Base-by-base conservation (phyloP, 2,888 invertebrate genomes). In the Phlogophora meticulosa region DNA sequence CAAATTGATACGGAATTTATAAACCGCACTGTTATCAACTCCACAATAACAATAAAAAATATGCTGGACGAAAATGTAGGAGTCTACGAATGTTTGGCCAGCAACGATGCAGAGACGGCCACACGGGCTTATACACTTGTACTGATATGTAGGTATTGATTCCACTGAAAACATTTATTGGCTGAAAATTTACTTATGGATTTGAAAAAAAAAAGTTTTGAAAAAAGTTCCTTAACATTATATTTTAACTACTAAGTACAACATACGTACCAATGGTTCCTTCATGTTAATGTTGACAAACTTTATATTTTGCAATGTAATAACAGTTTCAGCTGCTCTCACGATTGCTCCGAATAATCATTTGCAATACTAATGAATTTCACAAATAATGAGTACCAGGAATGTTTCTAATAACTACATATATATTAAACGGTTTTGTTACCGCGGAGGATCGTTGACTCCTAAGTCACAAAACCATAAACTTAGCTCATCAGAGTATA, bases 71-170 rank as follows among this genome's bases (percentile, higher is more conserved):
- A 89, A 38, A 75, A 88, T 36, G 80, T 76, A 34, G 93, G 92
- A 1, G 86, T 80, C 70, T 93, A 93, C 67, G 88, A 90, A 72
- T 94, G 94, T 72, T 46, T 75, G 5, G 89, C 89, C 10, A 65
- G 22, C 1, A 91, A 85, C 58, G 75, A 76, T 2, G 72, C 52
- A 10, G 51, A 43, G 9, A 52, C 24, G 5, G 64, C 68, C 9
- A 85, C 49, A 46, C 85, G 84, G 68, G 15, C 51, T 11, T 89
- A 86, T 24, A 85, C 81, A 42, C 66, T 93, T 1, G 71, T 67
- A 7, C 63, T 87, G 34, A 86, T 86, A n/a, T n/a, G n/a, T n/a
- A 85, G 91, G 93, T 93, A 84, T 38, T 22, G 15, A 1, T 48
- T 34, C 11, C 4, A 48, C 36, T 48, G 4, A 40, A 46, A 40